Base-by-base conservation (phyloP, 1,140 invertebrate species). In the Pantala flavescens region DNA sequence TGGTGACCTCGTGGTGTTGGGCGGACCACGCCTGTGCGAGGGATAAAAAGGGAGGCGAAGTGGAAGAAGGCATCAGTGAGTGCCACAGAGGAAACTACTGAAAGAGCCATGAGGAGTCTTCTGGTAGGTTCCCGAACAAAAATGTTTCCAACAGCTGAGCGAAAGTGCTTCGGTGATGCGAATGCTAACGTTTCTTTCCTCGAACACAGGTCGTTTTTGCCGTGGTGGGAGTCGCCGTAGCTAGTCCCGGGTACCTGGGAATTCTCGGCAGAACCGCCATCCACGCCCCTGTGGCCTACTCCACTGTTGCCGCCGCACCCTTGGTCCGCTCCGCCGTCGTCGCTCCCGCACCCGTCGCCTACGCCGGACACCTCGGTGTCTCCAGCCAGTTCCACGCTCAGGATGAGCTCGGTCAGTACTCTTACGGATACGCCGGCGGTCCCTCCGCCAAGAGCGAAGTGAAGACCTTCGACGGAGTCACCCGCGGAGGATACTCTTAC, bases 401-500 rank as follows among this genome's bases (percentile, higher is more conserved):
- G 77, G 86, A 88, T 79, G 79, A 84, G 77, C 81, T 85, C n/a
- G 86, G 86, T 42, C 84, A 85, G 77, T 85, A 84, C 77, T 79
- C 83, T 78, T 87, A 87, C 81, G 86, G 86, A 77, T 85, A 86
- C 77, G 82, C 84, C 76, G 84, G 86, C 80, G 83, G 84, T 49
- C 83, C 83, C 81, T 85, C 86, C 78, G 80, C 84, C 16, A 83
- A 86, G 71, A 81, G 83, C 76, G 85, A 85, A 75, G 84, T 84
- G 43, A 83, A 85, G 21, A 28, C 86, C 78, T 84, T 81, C 43
- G 81, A 83, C 76, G 86, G 86, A 76, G 84, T 85, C 80, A 81
- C 86, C 76, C 82, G 85, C 76, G 86, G 86, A 77, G 83, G 82
- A 77, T 86, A 85, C 82, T 84, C 84, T 71, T 87, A 87, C 78